Conservation (phyloP, 2,797 vertebrate species). For the Huso huso region DNA sequence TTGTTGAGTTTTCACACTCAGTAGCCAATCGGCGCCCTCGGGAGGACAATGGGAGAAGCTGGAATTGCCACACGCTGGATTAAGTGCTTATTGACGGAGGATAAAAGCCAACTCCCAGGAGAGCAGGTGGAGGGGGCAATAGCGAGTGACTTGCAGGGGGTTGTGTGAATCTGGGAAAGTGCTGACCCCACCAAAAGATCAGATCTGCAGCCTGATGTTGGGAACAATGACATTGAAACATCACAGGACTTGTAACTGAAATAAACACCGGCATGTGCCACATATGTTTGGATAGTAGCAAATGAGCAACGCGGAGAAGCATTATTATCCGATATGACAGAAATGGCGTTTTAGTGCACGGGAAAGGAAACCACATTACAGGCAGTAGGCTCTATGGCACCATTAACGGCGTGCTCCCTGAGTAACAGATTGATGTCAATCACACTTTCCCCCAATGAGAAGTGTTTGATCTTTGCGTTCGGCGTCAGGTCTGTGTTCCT, state of each 20-base stretch:
- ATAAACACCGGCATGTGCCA: too few relatives aligned
- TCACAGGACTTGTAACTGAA: not conserved
- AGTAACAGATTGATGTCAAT: too few relatives aligned
- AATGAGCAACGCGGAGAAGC: too few relatives aligned
- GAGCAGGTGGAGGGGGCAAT: constrained; percentile 57
- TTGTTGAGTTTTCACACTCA: constrained; percentile 91
- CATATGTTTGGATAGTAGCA: too few relatives aligned
- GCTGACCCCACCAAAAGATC: constrained; percentile 52
- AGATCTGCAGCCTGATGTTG: constrained; percentile 45
- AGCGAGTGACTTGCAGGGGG: constrained; percentile 38
- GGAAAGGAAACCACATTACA: too few relatives aligned
- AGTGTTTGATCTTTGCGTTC: too few relatives aligned
- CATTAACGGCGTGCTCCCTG: too few relatives aligned
- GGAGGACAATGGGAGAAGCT: constrained; percentile 53
- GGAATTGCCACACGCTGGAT: constrained; percentile 63
- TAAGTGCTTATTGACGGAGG: constrained; percentile 59
- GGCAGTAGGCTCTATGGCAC: too few relatives aligned
- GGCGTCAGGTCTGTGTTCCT: too few relatives aligned
- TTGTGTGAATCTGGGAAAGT: constrained; percentile 65
- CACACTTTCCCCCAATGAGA: too few relatives aligned
- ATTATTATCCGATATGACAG: too few relatives aligned
- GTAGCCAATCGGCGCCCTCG: constrained; percentile 68
- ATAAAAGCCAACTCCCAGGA: constrained; percentile 57
- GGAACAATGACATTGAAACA: constrained; percentile 31
- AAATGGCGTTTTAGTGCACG: too few relatives aligned